Evolutionary conservation across 2,113 vertebrate genomes (phyloP).

Genomic region (Anoplopoma fimbria): DNA sequence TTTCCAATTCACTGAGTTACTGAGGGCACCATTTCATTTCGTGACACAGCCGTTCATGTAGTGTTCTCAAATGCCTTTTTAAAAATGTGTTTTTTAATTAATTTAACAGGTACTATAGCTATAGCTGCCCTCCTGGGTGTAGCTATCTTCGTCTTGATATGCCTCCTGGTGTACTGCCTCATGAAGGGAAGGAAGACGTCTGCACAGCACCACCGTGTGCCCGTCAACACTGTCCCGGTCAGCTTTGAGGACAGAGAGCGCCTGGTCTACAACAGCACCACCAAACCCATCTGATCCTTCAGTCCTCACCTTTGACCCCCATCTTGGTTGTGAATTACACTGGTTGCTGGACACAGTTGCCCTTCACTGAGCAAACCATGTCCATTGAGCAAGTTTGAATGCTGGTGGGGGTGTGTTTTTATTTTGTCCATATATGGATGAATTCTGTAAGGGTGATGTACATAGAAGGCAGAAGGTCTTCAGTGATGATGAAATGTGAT

Average conservation of each 20-base stretch:
- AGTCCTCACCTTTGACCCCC: conserved; percentile 11
- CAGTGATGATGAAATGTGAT: conserved; percentile 32
- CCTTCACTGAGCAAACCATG: conserved; percentile 2
- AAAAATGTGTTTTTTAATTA: background rate
- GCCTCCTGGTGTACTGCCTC: conserved; percentile 87
- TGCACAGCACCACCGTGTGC: conserved; percentile 79
- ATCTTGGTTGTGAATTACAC: background rate
- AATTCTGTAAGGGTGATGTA: conserved; percentile 24
- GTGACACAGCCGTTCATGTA: background rate
- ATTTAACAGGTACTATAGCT: conserved; percentile 72
- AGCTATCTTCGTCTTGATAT: conserved; percentile 86
- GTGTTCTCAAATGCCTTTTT: background rate
- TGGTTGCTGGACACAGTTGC: background rate
- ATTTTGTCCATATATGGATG: conserved; percentile 26
- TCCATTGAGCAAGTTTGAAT: conserved; percentile 11
- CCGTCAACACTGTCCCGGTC: conserved; percentile 82
- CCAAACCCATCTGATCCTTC: conserved; percentile 90
- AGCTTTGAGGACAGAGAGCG: conserved; percentile 88
- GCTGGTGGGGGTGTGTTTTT: conserved; percentile 8
- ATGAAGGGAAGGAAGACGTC: conserved; percentile 84
- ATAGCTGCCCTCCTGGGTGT: conserved; percentile 83
- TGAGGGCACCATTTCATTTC: conserved; percentile 4
- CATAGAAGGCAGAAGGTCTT: conserved; percentile 12
- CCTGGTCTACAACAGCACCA: conserved; percentile 91
- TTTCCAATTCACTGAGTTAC: conserved; percentile 16